These are phyloP conservation scores for Odiellus spinosus DNA, from an alignment of 2,888 invertebrate species.

Conservation along the genomic window DNA sequence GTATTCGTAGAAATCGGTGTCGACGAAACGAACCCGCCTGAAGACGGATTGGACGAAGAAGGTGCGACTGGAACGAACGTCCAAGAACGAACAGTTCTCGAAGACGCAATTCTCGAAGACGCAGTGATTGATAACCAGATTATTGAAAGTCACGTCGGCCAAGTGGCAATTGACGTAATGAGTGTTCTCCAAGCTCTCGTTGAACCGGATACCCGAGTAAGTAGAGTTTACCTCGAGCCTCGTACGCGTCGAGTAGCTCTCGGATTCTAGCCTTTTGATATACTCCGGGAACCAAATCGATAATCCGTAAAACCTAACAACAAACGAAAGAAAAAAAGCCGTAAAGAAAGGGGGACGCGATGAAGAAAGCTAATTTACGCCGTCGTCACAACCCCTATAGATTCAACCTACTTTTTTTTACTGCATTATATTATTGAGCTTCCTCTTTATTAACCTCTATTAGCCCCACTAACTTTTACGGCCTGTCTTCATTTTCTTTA, in stretches of 20 bases:
- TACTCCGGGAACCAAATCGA: constrained; percentile 43
- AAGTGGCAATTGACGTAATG: constrained; percentile 44
- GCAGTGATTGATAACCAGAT: constrained; percentile 53
- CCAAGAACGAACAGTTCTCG: constrained; percentile 48
- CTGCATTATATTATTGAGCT: no score
- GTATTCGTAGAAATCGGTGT: constrained; percentile 43
- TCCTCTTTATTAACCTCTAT: no score
- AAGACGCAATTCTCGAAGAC: constrained; percentile 53
- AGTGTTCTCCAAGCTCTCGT: constrained; percentile 45
- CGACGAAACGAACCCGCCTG: constrained; percentile 36
- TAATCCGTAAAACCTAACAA: constrained; percentile 38
- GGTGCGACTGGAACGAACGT: constrained; percentile 52
- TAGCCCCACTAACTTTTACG: no score
- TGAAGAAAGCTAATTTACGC: no score
- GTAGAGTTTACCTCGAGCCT: constrained; percentile 27
- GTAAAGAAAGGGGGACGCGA: no score
- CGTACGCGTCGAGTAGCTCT: constrained; percentile 24
- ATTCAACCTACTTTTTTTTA: no score
- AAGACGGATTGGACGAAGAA: constrained; percentile 46
- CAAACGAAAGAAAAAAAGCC: no score
- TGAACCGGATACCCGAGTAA: constrained; percentile 34
- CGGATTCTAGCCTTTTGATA: constrained; percentile 34
- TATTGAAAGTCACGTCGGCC: constrained; percentile 46
- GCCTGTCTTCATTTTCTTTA: no score
- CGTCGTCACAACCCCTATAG: no score